phyloP scores from a whole-genome alignment of 2,113 vertebrate genomes.

The Pristiophorus japonicus region DNA sequence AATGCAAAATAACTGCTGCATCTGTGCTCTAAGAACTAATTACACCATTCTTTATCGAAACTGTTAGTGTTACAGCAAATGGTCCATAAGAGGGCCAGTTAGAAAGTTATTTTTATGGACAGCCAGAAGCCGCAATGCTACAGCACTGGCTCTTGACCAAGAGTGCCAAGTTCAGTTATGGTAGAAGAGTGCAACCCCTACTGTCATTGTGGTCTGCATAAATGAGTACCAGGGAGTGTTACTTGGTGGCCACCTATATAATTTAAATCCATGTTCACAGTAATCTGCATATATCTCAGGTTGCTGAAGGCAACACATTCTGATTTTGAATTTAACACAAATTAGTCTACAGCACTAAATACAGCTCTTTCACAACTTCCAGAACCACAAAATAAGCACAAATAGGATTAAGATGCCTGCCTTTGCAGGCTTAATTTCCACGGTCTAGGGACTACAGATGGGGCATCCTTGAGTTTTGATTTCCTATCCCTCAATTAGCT shows the following conservation, averaged over 20 bases:
- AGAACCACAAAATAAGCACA: not conserved
- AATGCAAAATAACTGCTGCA: not conserved
- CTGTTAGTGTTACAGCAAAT: not conserved
- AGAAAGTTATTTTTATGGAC: not conserved
- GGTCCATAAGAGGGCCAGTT: not conserved
- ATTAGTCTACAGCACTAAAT: not conserved
- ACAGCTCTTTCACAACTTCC: not conserved
- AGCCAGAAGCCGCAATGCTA: not conserved
- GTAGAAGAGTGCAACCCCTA: not conserved
- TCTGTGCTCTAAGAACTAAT: not conserved
- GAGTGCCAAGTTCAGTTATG: not conserved
- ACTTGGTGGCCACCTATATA: not conserved
- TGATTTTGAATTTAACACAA: not conserved
- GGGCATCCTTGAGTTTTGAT: not conserved
- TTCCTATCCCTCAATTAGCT: not conserved
- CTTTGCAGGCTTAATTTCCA: not conserved
- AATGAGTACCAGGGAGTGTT: too few species aligned
- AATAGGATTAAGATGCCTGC: not conserved
- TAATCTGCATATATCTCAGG: not conserved
- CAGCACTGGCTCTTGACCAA: not conserved
- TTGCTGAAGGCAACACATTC: not conserved
- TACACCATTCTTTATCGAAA: not conserved
- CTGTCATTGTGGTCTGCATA: too few species aligned
- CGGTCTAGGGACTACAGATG: not conserved
- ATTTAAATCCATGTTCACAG: not conserved